A percentile compares a stretch with the other conserved stretches of the same genome.
Conservation (phyloP, 2,113 vertebrate genomes). For the Crocuta crocuta region DNA sequence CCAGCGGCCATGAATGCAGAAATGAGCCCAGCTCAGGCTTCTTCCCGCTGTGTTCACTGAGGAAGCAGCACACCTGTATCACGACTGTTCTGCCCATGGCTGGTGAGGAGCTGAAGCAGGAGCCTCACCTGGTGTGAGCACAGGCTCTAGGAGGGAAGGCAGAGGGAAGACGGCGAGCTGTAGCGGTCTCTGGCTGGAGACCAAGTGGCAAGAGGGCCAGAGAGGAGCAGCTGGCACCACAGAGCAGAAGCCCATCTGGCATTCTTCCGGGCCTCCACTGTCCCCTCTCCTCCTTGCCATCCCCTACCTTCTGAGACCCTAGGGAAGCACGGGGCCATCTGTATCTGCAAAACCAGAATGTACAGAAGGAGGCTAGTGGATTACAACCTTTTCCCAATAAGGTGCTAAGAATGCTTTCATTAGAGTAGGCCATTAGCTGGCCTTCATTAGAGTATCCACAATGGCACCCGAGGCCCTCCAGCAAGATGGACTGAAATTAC, state of each 20-base stretch:
- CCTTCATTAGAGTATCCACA: conserved; percentile 30
- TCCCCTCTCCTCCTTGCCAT: no score
- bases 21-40: background rate
- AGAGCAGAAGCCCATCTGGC: background rate
- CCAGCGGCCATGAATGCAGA: background rate
- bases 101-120: background rate
- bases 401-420: background rate
- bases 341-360: background rate
- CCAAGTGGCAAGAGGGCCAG: background rate
- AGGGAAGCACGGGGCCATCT: background rate
- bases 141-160: background rate
- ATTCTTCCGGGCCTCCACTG: background rate
- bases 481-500: conserved; percentile 78
- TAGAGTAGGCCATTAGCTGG: background rate
- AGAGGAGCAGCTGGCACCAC: background rate
- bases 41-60: background rate
- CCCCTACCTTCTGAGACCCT: background rate
- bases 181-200: background rate
- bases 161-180: background rate
- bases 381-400: background rate
- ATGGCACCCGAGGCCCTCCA: conserved; percentile 74
- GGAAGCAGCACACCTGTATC: background rate
- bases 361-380: background rate
- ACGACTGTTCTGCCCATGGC: background rate
- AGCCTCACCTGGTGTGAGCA: background rate